A percentile compares a stretch with the other conserved stretches of the same genome.
phyloP scores from a whole-genome alignment of 35 echinoderm and acorn worm species.

The Strongylocentrotus purpuratus region DNA sequence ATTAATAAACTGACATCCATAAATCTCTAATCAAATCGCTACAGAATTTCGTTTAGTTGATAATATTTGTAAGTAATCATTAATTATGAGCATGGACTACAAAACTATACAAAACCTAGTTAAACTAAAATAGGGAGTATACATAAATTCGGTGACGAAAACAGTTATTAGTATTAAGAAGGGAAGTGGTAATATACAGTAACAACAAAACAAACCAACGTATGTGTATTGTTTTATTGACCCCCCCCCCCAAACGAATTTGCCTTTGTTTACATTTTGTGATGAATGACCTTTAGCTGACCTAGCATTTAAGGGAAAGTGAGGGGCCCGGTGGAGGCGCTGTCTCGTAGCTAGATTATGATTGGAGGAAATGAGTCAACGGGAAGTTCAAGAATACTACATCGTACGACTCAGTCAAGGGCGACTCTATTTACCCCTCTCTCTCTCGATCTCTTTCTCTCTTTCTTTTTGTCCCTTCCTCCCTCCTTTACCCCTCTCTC shows the following conservation, averaged over 20 bases:
- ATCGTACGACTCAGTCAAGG: neutral
- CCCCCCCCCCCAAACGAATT: neutral
- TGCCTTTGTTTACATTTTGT: neutral
- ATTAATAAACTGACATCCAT: too few species aligned
- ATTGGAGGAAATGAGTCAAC: constrained; percentile 10
- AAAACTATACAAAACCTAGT: too few species aligned
- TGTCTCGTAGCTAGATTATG: neutral
- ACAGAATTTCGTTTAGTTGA: too few species aligned
- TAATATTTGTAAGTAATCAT: too few species aligned
- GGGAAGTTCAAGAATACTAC: neutral
- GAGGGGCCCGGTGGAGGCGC: neutral
- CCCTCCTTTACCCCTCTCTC: too few species aligned
- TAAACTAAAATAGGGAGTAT: too few species aligned
- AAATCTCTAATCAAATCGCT: too few species aligned
- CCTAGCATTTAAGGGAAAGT: neutral
- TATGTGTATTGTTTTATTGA: neutral
- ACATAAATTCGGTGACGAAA: too few species aligned
- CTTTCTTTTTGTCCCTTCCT: too few species aligned
- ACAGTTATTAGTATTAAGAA: too few species aligned
- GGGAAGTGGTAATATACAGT: neutral
- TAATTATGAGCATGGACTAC: too few species aligned
- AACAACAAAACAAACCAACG: neutral
- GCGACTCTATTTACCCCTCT: neutral
- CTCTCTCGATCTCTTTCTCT: neutral
- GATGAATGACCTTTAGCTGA: neutral